phyloP scores from a whole-genome alignment of 30 jellyfish, hydroid and myxozoan genomes.

The Sanderia malayensis region DNA sequence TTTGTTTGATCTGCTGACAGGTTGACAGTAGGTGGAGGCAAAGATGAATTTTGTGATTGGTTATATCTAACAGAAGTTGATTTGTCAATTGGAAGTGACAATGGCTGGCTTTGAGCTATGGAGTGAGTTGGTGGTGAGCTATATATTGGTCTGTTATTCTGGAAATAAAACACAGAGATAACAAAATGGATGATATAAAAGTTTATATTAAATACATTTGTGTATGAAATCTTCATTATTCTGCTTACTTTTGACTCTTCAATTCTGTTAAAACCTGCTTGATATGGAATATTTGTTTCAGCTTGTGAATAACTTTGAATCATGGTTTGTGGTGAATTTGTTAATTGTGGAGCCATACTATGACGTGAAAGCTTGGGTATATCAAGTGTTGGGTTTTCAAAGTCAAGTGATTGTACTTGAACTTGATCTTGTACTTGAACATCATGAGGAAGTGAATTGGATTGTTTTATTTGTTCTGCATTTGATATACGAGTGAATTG shows the following conservation, averaged over 20 bases:
- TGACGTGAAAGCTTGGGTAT: constrained; percentile 16
- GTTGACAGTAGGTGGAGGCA: constrained; percentile 52
- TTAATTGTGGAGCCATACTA: constrained; percentile 32
- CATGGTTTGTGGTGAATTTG: constrained; percentile 4
- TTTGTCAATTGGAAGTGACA: background rate
- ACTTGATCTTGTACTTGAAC: background rate
- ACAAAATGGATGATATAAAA: too few relatives aligned
- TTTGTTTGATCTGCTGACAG: constrained; percentile 57
- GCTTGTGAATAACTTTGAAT: too few relatives aligned
- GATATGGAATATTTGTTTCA: too few relatives aligned
- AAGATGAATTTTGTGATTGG: constrained; percentile 10
- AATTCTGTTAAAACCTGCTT: background rate
- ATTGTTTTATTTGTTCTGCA: background rate
- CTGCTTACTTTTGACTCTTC: background rate
- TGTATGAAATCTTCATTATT: too few relatives aligned
- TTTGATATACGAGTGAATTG: constrained; percentile 55
- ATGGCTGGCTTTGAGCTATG: background rate
- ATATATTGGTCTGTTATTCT: background rate
- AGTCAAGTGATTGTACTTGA: background rate
- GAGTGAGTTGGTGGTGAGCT: background rate
- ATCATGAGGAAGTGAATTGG: background rate
- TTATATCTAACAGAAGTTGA: background rate
- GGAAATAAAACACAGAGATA: too few relatives aligned
- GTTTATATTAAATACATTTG: too few relatives aligned
- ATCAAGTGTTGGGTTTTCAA: background rate